phyloP scores from a whole-genome alignment of 2,797 vertebrate species.

The Myotis findleyi region DNA sequence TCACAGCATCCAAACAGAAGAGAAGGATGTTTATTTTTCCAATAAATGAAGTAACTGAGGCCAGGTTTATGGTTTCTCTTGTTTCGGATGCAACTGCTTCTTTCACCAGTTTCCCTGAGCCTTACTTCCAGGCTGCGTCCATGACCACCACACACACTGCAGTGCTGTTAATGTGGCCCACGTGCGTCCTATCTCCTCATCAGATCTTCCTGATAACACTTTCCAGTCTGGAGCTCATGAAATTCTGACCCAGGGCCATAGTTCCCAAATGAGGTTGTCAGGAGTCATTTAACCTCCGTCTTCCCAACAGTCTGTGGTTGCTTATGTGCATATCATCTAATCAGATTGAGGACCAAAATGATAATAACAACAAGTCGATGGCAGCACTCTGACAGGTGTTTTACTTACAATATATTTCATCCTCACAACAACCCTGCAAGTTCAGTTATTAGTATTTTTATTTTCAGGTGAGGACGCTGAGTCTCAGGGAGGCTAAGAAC shows the following conservation, averaged over 20 bases:
- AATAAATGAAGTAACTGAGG: background rate
- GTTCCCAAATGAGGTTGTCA: background rate
- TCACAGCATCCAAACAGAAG: background rate
- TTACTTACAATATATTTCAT: background rate
- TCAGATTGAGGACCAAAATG: background rate
- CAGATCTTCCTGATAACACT: background rate
- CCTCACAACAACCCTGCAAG: background rate
- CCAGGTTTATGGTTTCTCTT: background rate
- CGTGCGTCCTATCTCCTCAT: background rate
- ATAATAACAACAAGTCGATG: background rate
- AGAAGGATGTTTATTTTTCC: background rate
- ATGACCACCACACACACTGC: background rate
- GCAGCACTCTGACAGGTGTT: background rate
- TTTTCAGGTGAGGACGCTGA: background rate
- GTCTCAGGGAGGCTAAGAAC: background rate
- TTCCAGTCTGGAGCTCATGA: background rate
- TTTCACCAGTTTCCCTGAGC: background rate
- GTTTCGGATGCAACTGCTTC: background rate
- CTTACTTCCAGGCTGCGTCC: background rate
- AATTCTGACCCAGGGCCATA: background rate
- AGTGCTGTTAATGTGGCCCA: background rate
- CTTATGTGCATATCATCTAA: background rate
- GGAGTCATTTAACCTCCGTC: background rate
- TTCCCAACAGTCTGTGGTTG: background rate
- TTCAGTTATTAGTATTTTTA: background rate